Percentiles rank a stretch among this genome's conserved stretches.
These are phyloP conservation scores for Nannospalax galili DNA, from an alignment of 2,113 vertebrate genomes.

Conservation along the genomic window DNA sequence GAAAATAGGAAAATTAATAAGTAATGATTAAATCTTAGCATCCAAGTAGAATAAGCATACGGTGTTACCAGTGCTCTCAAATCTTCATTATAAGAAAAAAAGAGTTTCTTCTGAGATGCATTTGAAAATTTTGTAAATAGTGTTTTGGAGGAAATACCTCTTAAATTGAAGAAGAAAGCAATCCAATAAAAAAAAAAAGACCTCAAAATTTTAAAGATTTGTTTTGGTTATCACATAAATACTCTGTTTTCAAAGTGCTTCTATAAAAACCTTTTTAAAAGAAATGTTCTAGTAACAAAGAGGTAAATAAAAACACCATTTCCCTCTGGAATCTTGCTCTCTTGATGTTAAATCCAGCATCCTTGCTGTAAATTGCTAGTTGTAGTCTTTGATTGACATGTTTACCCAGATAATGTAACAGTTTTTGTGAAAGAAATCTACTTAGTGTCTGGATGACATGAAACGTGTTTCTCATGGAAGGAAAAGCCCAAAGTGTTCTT, in stretches of 20 bases:
- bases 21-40: slow-evolving; percentile 82
- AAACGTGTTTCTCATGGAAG: slow-evolving; percentile 80
- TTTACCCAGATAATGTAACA: slow-evolving; percentile 88
- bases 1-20: slow-evolving; percentile 86
- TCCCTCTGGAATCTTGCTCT: slow-evolving; percentile 79
- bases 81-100: slow-evolving; percentile 56
- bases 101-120: slow-evolving; percentile 54
- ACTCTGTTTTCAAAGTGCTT: slow-evolving; percentile 70
- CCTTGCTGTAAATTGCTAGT: slow-evolving; percentile 87
- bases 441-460: slow-evolving; percentile 86
- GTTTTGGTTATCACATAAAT: slow-evolving; percentile 78
- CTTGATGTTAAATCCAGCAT: slow-evolving; percentile 84
- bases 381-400: slow-evolving; percentile 88
- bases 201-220: slow-evolving; percentile 76
- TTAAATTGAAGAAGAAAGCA: slow-evolving; percentile 73
- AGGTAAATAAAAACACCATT: slow-evolving; percentile 84
- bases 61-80: slow-evolving; percentile 73
- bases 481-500: slow-evolving; percentile 81
- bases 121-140: slow-evolving; percentile 68
- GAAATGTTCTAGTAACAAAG: slow-evolving; percentile 74
- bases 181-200: slow-evolving; percentile 72
- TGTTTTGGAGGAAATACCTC: slow-evolving; percentile 61
- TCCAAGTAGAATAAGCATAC: slow-evolving; percentile 63
- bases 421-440: slow-evolving; percentile 88
- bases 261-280: slow-evolving; percentile 62